These are phyloP conservation scores for Coecobrya sp. DNA, from an alignment of 2,888 invertebrate genomes.

Conservation along the genomic window DNA sequence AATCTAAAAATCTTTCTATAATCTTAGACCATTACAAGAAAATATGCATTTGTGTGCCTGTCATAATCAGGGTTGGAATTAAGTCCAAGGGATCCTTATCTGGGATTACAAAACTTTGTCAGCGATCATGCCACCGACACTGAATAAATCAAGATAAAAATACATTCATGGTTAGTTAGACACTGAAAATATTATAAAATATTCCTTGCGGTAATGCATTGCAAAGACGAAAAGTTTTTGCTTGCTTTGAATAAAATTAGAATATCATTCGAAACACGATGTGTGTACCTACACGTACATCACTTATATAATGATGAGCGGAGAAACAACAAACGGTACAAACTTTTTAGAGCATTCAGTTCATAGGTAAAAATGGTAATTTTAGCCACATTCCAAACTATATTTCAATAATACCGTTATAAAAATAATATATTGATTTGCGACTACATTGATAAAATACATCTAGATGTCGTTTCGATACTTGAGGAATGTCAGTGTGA, in stretches of 20 bases:
- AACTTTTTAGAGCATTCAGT: no score
- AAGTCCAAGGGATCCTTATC: constrained; percentile 43
- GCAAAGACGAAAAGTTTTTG: constrained; percentile 4
- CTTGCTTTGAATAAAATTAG: constrained; percentile 65
- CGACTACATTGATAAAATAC: no score
- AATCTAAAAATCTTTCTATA: constrained; percentile 45
- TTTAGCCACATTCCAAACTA: no score
- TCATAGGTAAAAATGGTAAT: no score
- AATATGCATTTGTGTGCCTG: not conserved
- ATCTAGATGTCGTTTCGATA: not conserved
- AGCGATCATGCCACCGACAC: constrained; percentile 30
- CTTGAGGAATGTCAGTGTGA: constrained; percentile 18
- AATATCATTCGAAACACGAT: not conserved
- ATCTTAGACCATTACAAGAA: constrained; percentile 12
- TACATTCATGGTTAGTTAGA: not conserved
- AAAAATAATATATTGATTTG: no score
- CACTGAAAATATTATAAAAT: not conserved
- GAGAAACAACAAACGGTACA: not conserved
- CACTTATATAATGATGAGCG: not conserved
- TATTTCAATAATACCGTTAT: no score
- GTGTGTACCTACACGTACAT: not conserved
- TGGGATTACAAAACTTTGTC: constrained; percentile 53
- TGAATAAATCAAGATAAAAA: constrained; percentile 41
- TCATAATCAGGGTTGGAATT: constrained; percentile 24
- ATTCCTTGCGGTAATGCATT: not conserved